Conservation (phyloP, 2,797 vertebrate genomes). For the Lagocephalus sceleratus region DNA sequence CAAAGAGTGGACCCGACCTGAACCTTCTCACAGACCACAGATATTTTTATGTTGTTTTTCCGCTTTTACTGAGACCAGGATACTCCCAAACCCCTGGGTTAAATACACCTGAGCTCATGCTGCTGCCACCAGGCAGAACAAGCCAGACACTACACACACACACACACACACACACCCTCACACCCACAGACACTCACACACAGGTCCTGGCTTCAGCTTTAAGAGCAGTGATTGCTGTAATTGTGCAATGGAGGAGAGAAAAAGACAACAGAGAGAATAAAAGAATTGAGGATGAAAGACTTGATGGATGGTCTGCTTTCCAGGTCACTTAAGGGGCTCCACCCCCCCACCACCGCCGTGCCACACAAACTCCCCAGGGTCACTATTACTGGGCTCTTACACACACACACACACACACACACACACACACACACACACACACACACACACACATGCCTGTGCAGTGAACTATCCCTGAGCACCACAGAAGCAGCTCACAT, state of each 20-base stretch:
- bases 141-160: conserved; percentile 12
- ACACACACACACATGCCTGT: conserved; percentile 16
- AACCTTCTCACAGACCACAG: too few species aligned
- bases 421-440: conserved; percentile 22
- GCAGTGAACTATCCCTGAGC: neutral
- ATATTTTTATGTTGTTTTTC: too few species aligned
- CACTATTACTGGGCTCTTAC: conserved; percentile 43
- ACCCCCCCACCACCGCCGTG: conserved; percentile 12
- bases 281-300: conserved; percentile 47
- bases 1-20: too few species aligned
- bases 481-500: conserved; percentile 37
- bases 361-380: conserved; percentile 52
- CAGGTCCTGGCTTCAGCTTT: conserved; percentile 39
- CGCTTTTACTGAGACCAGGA: conserved; percentile 29
- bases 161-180: conserved; percentile 24
- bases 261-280: conserved; percentile 40
- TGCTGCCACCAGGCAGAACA: conserved; percentile 9
- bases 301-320: conserved; percentile 68
- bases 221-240: conserved; percentile 62
- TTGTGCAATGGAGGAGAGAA: conserved; percentile 32
- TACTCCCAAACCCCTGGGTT: conserved; percentile 42
- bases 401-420: conserved; percentile 23
- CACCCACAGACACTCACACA: conserved; percentile 16
- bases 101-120: conserved; percentile 55
- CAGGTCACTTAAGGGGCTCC: conserved; percentile 60